A percentile compares a stretch with the other conserved stretches of the same genome.
These are phyloP conservation scores for Drosophila ironensis DNA, from an alignment of 1,140 invertebrate genomes.

Conservation along the genomic window DNA sequence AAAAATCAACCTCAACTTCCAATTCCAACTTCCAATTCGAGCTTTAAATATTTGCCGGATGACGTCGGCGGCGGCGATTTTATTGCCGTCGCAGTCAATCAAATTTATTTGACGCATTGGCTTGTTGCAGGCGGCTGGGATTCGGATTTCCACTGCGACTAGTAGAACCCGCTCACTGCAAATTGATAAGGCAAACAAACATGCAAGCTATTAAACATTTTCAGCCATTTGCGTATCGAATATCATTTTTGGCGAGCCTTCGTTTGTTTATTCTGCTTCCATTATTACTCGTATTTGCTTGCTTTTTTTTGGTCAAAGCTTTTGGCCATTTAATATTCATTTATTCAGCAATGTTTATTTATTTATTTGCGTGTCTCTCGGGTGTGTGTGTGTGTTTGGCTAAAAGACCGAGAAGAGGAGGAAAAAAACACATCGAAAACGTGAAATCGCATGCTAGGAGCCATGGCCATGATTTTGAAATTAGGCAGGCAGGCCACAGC, in stretches of 20 bases:
- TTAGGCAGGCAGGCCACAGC: constrained; percentile 51
- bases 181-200: constrained; percentile 68
- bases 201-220: constrained; percentile 70
- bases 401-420: constrained; percentile 40
- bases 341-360: constrained; percentile 77
- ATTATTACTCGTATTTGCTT: constrained; percentile 37
- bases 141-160: constrained; percentile 12
- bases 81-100: constrained; percentile 52
- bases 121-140: constrained; percentile 46
- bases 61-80: constrained; percentile 50
- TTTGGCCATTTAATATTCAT: constrained; percentile 74
- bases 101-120: constrained; percentile 48
- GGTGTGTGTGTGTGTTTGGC: constrained; percentile 30
- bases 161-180: constrained; percentile 16
- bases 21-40: constrained; percentile 57
- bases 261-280: constrained; percentile 40
- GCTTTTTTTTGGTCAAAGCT: constrained; percentile 39
- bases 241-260: constrained; percentile 51
- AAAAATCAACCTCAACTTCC: constrained; percentile 54
- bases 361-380: constrained; percentile 58
- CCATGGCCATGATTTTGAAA: constrained; percentile 76
- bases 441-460: constrained; percentile 70
- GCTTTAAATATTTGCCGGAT: constrained; percentile 67
- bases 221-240: constrained; percentile 61
- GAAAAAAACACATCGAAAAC: constrained; percentile 40